Percentiles rank a stretch among this genome's conserved stretches.
phyloP scores from a whole-genome alignment of 2,888 invertebrate species.

The Sisyra nigra region DNA sequence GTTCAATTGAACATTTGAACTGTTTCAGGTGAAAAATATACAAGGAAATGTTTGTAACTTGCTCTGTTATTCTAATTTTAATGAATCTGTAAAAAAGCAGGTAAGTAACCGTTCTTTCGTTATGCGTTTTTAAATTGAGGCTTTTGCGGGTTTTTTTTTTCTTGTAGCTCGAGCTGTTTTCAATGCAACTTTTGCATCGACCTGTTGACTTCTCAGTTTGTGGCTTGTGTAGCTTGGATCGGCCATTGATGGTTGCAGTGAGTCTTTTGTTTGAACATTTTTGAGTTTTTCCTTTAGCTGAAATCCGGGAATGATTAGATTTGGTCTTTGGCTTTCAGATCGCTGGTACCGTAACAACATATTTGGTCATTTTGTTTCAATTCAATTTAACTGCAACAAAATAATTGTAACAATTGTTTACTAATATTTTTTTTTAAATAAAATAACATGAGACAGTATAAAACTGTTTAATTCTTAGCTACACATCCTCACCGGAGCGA shows the following conservation, averaged over 20 bases:
- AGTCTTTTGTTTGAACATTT: background rate
- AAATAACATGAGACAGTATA: no score
- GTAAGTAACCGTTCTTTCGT: background rate
- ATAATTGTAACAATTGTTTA: no score
- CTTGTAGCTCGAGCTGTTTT: slow-evolving; percentile 18
- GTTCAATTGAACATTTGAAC: background rate
- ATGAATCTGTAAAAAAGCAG: slow-evolving; percentile 5
- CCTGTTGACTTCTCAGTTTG: slow-evolving; percentile 16
- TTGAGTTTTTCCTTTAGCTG: background rate
- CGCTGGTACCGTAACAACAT: slow-evolving; percentile 2
- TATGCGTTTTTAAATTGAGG: no score
- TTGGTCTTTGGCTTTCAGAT: background rate
- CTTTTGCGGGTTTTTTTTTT: background rate
- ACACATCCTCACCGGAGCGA: no score
- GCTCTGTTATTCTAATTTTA: slow-evolving; percentile 2
- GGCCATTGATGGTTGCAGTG: slow-evolving; percentile 16
- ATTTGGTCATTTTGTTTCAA: slow-evolving; percentile 3
- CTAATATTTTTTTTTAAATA: no score
- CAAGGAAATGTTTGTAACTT: slow-evolving; percentile 3
- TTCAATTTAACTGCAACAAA: no score
- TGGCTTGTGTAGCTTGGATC: slow-evolving; percentile 18
- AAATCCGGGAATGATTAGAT: background rate
- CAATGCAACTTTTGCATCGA: slow-evolving; percentile 17
- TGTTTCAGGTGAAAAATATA: slow-evolving; percentile 6
- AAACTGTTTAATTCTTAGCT: no score